phyloP scores from a whole-genome alignment of 2,888 invertebrate species.

The Ptychoptera contaminata region DNA sequence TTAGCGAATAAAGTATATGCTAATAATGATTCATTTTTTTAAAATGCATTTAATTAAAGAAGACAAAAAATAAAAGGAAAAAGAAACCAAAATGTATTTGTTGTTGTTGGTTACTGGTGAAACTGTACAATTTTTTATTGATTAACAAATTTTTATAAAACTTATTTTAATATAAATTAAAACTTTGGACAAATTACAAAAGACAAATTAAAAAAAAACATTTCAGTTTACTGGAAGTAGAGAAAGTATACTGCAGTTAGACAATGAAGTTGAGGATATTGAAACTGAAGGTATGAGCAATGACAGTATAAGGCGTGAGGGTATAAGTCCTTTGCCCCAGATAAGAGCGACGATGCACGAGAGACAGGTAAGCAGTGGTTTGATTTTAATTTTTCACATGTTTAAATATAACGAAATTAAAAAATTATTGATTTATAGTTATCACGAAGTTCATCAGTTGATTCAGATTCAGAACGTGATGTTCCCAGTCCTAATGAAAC shows the following conservation, averaged over 20 bases:
- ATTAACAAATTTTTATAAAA: no score
- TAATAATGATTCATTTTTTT: no score
- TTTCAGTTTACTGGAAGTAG: slow-evolving; percentile 65
- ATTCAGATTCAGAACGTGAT: slow-evolving; percentile 5
- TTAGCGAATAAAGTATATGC: no score
- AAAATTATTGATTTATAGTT: background rate
- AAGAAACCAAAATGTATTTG: no score
- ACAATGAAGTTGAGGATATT: slow-evolving; percentile 33
- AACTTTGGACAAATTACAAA: no score
- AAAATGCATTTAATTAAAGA: no score
- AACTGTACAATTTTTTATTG: background rate
- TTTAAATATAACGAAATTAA: no score
- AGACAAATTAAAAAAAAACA: background rate
- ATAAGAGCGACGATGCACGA: slow-evolving; percentile 26
- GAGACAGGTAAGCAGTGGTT: slow-evolving; percentile 20
- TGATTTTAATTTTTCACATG: no score
- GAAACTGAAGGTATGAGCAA: slow-evolving; percentile 23
- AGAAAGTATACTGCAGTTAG: slow-evolving; percentile 67
- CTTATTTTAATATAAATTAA: background rate
- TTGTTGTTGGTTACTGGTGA: no score
- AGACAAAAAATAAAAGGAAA: no score
- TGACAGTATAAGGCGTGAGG: slow-evolving; percentile 18
- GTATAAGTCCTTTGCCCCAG: slow-evolving; percentile 29
- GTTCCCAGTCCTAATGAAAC: slow-evolving; percentile 43
- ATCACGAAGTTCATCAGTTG: background rate